phyloP scores from a whole-genome alignment of 1,140 invertebrate species.

The Aphidius ervi region DNA sequence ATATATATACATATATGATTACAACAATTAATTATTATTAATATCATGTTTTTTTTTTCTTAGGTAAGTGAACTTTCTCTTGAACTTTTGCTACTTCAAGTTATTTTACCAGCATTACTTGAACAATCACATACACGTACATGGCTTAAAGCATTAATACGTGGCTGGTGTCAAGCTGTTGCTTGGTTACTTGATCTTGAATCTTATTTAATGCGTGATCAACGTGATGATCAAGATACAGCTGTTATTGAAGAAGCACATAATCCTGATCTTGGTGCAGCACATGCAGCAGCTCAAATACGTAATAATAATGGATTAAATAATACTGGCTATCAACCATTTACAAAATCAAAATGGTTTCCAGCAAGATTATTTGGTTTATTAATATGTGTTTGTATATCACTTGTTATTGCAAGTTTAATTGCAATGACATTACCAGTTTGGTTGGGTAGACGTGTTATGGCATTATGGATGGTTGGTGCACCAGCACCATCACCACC shows the following conservation, averaged over 20 bases:
- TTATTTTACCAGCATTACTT: constrained; percentile 90
- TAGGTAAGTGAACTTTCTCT: constrained; percentile 87
- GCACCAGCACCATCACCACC: constrained; percentile 50
- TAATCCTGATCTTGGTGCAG: constrained; percentile 72
- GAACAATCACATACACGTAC: constrained; percentile 93
- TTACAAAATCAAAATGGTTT: constrained; percentile 80
- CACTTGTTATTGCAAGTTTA: constrained; percentile 77
- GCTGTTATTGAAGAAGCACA: constrained; percentile 47
- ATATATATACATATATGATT: too few species aligned
- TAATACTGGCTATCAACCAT: constrained; percentile 83
- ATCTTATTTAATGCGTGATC: constrained; percentile 82
- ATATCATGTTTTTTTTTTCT: too few species aligned
- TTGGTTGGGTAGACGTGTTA: constrained; percentile 80
- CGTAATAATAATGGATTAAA: constrained; percentile 72
- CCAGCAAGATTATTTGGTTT: constrained; percentile 71
- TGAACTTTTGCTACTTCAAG: constrained; percentile 90
- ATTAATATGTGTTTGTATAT: constrained; percentile 76
- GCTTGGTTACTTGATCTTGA: constrained; percentile 82
- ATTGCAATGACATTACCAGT: constrained; percentile 85
- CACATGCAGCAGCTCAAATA: constrained; percentile 62
- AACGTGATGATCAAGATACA: constrained; percentile 47
- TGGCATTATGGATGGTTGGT: constrained; percentile 77
- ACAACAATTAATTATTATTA: too few species aligned
- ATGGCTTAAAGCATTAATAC: constrained; percentile 85
- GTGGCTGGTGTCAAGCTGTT: constrained; percentile 84